These are phyloP conservation scores for Entomobrya proxima DNA, from an alignment of 2,888 invertebrate genomes.

Conservation along the genomic window DNA sequence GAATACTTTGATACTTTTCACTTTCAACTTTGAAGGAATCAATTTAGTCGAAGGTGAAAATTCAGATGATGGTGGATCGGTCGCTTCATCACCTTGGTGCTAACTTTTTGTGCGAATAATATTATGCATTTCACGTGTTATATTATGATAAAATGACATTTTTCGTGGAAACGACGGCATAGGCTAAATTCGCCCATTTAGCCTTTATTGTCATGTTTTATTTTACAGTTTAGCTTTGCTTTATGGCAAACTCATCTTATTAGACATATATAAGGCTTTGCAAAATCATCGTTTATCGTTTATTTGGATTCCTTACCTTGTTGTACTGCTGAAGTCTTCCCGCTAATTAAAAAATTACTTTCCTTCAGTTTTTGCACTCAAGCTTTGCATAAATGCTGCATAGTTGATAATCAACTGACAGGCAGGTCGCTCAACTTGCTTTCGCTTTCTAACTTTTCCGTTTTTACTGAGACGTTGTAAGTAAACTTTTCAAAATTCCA, in stretches of 20 bases:
- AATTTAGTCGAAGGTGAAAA: too few relatives aligned
- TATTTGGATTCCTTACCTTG: too few relatives aligned
- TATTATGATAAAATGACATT: neutral
- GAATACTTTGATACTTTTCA: neutral
- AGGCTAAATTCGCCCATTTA: neutral
- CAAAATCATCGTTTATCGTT: too few relatives aligned
- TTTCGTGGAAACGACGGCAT: neutral
- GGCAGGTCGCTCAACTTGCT: conserved; percentile 8
- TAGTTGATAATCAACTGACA: conserved; percentile 15
- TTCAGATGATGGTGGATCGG: too few relatives aligned
- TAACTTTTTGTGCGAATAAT: too few relatives aligned
- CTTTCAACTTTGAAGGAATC: too few relatives aligned
- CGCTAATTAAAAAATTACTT: neutral
- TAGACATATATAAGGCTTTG: too few relatives aligned
- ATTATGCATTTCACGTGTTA: too few relatives aligned
- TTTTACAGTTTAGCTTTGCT: neutral
- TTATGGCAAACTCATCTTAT: too few relatives aligned
- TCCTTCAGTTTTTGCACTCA: neutral
- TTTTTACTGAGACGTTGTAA: neutral
- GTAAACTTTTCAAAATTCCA: too few relatives aligned
- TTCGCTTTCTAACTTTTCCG: conserved; percentile 3
- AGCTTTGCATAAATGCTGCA: neutral
- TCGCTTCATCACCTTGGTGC: too few relatives aligned
- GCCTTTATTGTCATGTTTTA: neutral
- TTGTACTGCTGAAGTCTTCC: neutral